Conservation (phyloP, 2,113 vertebrate genomes). For the Circaetus gallicus region DNA sequence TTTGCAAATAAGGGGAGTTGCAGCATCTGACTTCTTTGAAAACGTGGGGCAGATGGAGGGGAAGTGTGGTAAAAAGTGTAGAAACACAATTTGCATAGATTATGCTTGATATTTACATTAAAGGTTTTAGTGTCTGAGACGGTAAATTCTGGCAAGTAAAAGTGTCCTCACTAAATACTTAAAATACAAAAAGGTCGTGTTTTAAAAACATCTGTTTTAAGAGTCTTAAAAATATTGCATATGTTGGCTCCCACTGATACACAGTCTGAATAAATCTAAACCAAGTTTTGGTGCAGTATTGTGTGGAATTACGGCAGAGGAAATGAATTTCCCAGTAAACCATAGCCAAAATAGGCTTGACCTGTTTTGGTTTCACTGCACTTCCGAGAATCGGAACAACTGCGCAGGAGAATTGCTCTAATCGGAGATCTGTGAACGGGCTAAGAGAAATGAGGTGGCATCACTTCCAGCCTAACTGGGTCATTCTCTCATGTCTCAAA, state of each 20-base stretch:
- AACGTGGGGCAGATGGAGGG: not conserved
- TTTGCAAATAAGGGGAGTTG: not conserved
- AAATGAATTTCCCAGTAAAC: not conserved
- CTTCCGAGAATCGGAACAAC: not conserved
- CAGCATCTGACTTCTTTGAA: not conserved
- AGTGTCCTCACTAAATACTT: not conserved
- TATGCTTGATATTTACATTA: not conserved
- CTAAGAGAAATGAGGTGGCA: not conserved
- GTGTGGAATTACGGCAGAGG: not conserved
- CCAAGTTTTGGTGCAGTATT: not conserved
- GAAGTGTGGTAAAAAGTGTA: not conserved
- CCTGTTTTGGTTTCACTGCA: not conserved
- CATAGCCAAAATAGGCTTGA: not conserved
- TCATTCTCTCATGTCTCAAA: not conserved
- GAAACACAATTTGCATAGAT: not conserved
- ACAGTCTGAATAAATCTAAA: not conserved
- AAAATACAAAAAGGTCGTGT: not conserved
- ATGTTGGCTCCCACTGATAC: not conserved
- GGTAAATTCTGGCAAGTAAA: not conserved
- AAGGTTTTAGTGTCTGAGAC: not conserved
- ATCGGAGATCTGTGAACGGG: not conserved
- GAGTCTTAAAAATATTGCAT: not conserved
- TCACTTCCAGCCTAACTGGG: not conserved
- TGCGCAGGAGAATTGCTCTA: not conserved
- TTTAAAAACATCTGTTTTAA: not conserved